These are phyloP conservation scores for Halichondria panicea DNA, from an alignment of 37 sponge, comb jelly and placozoan species.

Conservation along the genomic window DNA sequence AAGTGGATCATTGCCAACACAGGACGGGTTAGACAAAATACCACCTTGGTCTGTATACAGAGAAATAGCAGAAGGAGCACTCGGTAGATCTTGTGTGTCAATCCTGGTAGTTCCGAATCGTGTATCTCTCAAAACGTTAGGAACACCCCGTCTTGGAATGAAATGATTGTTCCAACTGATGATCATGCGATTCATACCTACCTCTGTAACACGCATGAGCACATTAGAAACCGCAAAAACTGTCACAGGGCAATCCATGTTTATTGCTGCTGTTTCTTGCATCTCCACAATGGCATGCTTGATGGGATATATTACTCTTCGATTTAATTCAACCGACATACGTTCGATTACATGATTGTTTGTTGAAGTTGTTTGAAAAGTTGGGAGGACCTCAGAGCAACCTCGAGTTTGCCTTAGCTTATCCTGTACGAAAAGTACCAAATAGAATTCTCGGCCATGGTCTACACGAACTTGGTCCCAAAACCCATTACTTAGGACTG, in stretches of 20 bases:
- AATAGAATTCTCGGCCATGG: conserved; percentile 32
- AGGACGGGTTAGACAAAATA: not conserved
- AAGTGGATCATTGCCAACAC: conserved; percentile 4
- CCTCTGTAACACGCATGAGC: not conserved
- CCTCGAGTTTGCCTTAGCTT: not conserved
- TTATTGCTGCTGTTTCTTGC: not conserved
- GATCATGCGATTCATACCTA: conserved; percentile 11
- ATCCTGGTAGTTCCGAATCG: not conserved
- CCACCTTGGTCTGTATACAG: conserved; percentile 16
- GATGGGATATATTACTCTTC: conserved; percentile 19
- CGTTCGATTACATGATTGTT: conserved; percentile 18
- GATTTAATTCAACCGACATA: conserved; percentile 38
- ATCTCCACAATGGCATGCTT: not conserved
- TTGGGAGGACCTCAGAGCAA: not conserved
- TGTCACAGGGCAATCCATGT: not conserved
- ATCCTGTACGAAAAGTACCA: conserved; percentile 17
- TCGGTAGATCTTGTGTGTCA: not conserved
- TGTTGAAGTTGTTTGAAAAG: conserved; percentile 5
- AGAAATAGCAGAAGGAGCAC: not conserved
- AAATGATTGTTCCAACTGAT: conserved; percentile 5
- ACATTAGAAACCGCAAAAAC: conserved; percentile 30
- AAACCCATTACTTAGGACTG: conserved; percentile 14
- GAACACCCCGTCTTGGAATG: conserved; percentile 10
- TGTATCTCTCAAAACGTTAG: not conserved
- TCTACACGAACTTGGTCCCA: conserved; percentile 50